Percentiles rank a stretch among this genome's conserved stretches.
Evolutionary conservation across 2,888 invertebrate species (phyloP).

Genomic region (Clivina fossor): DNA sequence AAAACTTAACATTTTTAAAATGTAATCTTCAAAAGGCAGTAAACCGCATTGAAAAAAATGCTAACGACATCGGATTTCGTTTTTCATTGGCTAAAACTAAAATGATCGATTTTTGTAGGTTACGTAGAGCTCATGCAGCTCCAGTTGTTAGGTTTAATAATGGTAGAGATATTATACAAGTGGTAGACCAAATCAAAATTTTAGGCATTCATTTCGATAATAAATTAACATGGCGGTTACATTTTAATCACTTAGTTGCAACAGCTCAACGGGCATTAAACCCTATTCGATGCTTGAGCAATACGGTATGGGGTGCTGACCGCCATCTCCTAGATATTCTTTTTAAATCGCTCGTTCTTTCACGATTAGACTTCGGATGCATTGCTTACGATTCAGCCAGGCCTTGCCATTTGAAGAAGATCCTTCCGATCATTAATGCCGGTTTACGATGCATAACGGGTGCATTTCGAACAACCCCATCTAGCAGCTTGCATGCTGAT

Average conservation of each 20-base stretch:
- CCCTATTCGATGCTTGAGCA: neutral
- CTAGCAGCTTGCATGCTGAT: neutral
- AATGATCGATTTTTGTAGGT: neutral
- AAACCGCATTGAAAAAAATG: neutral
- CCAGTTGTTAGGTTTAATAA: neutral
- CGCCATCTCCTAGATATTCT: neutral
- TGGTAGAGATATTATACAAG: neutral
- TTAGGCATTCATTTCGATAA: neutral
- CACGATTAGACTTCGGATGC: neutral
- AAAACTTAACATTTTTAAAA: neutral
- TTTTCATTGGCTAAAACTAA: neutral
- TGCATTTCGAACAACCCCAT: neutral
- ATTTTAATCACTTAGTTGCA: neutral
- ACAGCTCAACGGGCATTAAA: neutral
- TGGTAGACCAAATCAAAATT: neutral
- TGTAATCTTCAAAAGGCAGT: neutral
- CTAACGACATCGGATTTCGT: neutral
- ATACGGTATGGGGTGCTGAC: too few species aligned
- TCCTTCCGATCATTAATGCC: neutral
- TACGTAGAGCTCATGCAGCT: neutral
- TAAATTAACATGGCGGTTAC: neutral
- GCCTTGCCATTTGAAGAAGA: neutral
- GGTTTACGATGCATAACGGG: neutral
- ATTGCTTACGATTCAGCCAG: neutral
- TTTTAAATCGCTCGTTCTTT: neutral